Base-by-base conservation (phyloP, 2,797 vertebrate species). In the Coccyzus lansbergi region DNA sequence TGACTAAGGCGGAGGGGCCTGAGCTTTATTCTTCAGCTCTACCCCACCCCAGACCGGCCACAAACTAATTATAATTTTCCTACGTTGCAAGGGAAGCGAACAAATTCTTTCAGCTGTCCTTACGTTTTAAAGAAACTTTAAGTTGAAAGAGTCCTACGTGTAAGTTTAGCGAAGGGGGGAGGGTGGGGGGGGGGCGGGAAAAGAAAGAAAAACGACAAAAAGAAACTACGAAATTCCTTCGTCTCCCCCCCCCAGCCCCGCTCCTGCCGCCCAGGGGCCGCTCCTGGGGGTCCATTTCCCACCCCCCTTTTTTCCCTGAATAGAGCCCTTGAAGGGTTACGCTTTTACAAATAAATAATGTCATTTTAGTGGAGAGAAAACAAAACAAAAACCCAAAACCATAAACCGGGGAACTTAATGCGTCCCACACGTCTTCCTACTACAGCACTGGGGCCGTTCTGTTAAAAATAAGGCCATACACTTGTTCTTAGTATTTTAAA, bases 41-140 rank as follows among this genome's bases (percentile, higher is more conserved):
- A 94, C 95, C 92, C 93, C 93, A 94, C 92, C 94, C 94, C 92
- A 55, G 71, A 93, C 85, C 64, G 67, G 87, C 62, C 87, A 8
- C 87, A 81, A 93, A 94, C 64, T 95, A 85, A 85, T 81, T 85
- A 28, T 8, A 44, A 53, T 83, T 87, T 88, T 76, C 63, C 68
- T 60, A n/a, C 34, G 65, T 84, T 60, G 31, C 7, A 2, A 91
- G 60, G 52, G 85, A 46, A 80, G 69, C 60, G n/a, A 53, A 21
- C 40, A 24, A 28, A 77, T 82, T 53, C 15, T 63, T 48, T 76
- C n/a, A 4, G 71, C 72, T 60, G 0, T 26, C 42, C 24, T 82
- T 84, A 55, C 87, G 82, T 92, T 92, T 64, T 81, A 76, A 83
- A 95, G 85, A 90, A 91, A 69, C 65, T n/a, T n/a, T 77, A 68